These are phyloP conservation scores for Brachynemurus nebulosus DNA, from an alignment of 2,888 invertebrate species.

Conservation along the genomic window DNA sequence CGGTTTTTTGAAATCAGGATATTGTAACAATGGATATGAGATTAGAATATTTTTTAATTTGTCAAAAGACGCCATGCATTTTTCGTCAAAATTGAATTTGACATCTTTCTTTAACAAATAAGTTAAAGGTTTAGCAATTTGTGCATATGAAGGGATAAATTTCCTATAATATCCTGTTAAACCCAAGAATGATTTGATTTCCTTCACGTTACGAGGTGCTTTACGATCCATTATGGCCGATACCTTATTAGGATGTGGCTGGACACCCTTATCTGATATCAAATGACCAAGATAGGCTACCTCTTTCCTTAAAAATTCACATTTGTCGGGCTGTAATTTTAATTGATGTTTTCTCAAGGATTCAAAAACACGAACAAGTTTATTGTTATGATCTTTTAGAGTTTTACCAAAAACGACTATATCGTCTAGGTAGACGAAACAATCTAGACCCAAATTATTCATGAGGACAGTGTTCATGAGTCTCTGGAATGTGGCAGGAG, in stretches of 20 bases:
- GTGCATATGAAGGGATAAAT: no score
- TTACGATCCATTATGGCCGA: no score
- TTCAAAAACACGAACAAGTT: conserved; percentile 21
- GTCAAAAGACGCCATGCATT: no score
- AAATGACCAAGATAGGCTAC: conserved; percentile 27
- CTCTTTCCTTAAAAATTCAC: conserved; percentile 25
- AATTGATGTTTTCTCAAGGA: conserved; percentile 17
- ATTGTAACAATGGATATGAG: no score
- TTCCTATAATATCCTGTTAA: no score
- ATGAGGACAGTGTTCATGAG: conserved; percentile 9
- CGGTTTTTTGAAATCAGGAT: no score
- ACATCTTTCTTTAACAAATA: no score
- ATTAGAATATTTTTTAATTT: no score
- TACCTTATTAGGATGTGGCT: conserved; percentile 26
- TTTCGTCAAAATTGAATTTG: no score
- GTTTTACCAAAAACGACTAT: conserved; percentile 18
- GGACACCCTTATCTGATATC: conserved; percentile 24
- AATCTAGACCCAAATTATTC: conserved; percentile 12
- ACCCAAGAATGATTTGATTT: no score
- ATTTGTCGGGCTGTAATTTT: conserved; percentile 25
- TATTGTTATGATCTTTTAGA: conserved; percentile 22
- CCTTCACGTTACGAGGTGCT: no score
- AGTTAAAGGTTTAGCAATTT: no score
- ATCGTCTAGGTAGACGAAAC: conserved; percentile 22
- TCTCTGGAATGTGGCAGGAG: conserved; percentile 10